phyloP scores from a whole-genome alignment of 64 coral and sea anemone genomes.

The Hydrozoanthus tunicans region DNA sequence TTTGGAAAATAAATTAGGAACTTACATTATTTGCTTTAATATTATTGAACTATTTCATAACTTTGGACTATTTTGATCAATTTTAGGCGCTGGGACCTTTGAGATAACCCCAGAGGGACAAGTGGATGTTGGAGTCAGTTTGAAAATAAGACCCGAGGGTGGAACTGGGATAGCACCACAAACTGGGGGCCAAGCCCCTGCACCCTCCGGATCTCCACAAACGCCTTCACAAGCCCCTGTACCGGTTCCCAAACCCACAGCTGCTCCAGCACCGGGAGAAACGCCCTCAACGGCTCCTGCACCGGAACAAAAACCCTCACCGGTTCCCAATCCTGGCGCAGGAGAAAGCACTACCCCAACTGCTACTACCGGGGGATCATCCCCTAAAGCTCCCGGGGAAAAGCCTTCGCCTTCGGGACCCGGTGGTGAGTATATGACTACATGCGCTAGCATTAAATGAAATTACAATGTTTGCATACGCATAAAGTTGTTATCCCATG shows the following conservation, averaged over 20 bases:
- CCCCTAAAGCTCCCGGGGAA: not conserved
- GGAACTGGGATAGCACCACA: slow-evolving; percentile 2
- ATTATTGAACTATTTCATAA: not conserved
- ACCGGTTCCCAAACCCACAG: not conserved
- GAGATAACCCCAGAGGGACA: slow-evolving; percentile 43
- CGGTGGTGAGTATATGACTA: too few relatives aligned
- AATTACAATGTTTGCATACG: too few relatives aligned
- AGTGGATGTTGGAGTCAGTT: slow-evolving; percentile 34
- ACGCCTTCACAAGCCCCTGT: not conserved
- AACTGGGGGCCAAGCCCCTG: not conserved
- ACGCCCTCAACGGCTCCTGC: not conserved
- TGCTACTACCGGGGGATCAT: not conserved
- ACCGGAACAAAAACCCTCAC: not conserved
- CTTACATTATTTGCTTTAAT: too few relatives aligned
- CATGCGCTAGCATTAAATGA: too few relatives aligned
- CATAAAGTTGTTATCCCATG: too few relatives aligned
- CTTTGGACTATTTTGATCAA: not conserved
- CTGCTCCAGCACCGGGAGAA: slow-evolving; percentile 7
- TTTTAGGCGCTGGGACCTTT: slow-evolving; percentile 51
- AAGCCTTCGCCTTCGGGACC: not conserved
- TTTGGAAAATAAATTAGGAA: too few relatives aligned
- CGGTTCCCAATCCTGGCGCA: not conserved
- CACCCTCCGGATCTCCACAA: not conserved
- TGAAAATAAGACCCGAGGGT: slow-evolving; percentile 31
- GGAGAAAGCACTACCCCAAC: not conserved